These are phyloP conservation scores for Amaurobius ferox DNA, from an alignment of 2,888 invertebrate species.

Conservation along the genomic window DNA sequence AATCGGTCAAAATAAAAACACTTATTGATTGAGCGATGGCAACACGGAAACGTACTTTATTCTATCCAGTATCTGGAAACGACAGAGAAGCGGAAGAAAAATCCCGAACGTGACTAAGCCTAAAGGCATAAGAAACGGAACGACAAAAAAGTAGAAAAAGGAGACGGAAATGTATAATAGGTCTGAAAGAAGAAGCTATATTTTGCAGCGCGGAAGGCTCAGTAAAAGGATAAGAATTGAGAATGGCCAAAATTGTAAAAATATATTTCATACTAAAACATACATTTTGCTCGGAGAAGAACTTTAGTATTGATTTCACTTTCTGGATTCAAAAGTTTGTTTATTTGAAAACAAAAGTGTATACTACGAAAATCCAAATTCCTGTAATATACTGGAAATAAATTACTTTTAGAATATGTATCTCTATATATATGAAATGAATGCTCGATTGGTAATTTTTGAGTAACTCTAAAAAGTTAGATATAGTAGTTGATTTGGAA, in stretches of 20 bases:
- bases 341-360: too few relatives aligned
- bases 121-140: constrained; percentile 20
- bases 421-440: too few relatives aligned
- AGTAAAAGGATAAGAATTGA: not conserved
- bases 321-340: too few relatives aligned
- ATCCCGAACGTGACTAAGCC: constrained; percentile 42
- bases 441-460: too few relatives aligned
- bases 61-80: constrained; percentile 35
- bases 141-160: constrained; percentile 17
- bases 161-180: constrained; percentile 36
- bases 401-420: too few relatives aligned
- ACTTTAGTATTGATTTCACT: too few relatives aligned
- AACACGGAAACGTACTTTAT: constrained; percentile 68
- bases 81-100: constrained; percentile 23
- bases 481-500: too few relatives aligned
- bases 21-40: constrained; percentile 66
- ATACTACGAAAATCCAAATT: too few relatives aligned
- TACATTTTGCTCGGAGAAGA: too few relatives aligned
- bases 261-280: not conserved
- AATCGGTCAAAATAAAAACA: constrained; percentile 69
- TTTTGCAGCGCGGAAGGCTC: constrained; percentile 5
- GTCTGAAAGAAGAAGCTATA: not conserved
- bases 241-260: not conserved
- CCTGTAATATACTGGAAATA: too few relatives aligned
- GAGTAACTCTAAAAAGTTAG: too few relatives aligned